A percentile compares a stretch with the other conserved stretches of the same genome.
phyloP scores from a whole-genome alignment of 53 echinoderm and acorn worm species.

The Luidia sarsii region DNA sequence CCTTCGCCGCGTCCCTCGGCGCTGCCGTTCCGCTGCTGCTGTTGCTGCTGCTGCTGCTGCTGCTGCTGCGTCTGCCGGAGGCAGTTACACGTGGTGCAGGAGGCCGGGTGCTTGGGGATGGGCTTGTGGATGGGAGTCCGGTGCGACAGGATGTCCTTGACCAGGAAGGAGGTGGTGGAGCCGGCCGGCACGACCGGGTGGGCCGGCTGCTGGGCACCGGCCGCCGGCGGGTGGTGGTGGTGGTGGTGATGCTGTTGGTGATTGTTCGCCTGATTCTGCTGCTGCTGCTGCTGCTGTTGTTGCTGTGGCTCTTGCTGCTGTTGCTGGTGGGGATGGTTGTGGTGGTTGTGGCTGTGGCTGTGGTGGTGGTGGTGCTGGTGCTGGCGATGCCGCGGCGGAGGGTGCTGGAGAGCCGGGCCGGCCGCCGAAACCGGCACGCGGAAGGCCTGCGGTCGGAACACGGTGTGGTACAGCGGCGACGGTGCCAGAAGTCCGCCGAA shows the following conservation, averaged over 20 bases:
- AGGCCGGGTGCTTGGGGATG: conserved; percentile 87
- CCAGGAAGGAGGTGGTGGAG: conserved; percentile 78
- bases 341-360: conserved; percentile 8
- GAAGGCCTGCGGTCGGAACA: conserved; percentile 62
- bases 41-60: not conserved
- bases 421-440: conserved; percentile 28
- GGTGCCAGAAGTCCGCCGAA: conserved; percentile 67
- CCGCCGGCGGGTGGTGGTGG: conserved; percentile 21
- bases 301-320: not conserved
- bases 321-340: not conserved
- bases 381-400: conserved; percentile 12
- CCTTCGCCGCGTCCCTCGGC: conserved; percentile 31
- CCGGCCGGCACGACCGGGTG: conserved; percentile 11
- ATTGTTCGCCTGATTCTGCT: conserved; percentile 30
- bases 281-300: conserved; percentile 29
- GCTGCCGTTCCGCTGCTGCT: conserved; percentile 38
- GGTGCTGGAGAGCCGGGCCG: not conserved
- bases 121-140: conserved; percentile 82
- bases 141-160: conserved; percentile 87
- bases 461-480: conserved; percentile 70
- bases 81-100: conserved; percentile 89
- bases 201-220: conserved; percentile 1
- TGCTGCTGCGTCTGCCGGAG: conserved; percentile 62
- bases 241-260: conserved; percentile 1
- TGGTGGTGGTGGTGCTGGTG: conserved; percentile 38